Evolutionary conservation across 2,113 vertebrate genomes (phyloP).

Genomic region (Fregata magnificens): DNA sequence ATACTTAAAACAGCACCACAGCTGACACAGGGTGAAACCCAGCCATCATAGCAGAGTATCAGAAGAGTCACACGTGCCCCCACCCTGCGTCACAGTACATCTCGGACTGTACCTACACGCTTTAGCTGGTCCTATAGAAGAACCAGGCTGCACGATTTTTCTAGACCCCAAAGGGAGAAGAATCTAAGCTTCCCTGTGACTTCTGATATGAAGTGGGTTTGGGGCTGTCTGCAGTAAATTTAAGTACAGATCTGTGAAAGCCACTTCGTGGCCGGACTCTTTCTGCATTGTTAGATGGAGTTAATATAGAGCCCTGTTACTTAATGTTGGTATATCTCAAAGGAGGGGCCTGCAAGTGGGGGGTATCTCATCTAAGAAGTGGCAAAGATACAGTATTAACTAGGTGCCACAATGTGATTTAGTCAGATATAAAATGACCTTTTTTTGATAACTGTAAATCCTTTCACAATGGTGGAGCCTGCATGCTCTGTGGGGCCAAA

Average conservation of each 20-base stretch:
- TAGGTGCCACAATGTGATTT: not conserved
- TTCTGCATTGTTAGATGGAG: not conserved
- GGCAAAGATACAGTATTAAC: not conserved
- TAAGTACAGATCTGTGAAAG: not conserved
- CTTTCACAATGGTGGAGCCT: not conserved
- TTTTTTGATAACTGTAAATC: not conserved
- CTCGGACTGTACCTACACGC: not conserved
- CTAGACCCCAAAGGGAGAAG: not conserved
- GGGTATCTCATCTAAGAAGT: not conserved
- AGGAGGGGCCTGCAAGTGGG: not conserved
- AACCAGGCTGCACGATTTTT: not conserved
- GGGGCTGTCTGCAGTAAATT: not conserved
- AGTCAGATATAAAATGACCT: not conserved
- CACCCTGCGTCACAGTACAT: rapidly evolving
- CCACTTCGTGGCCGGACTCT: rapidly evolving
- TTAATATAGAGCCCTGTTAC: not conserved
- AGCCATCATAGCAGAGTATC: not conserved
- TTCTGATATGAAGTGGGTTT: not conserved
- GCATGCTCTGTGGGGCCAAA: not conserved
- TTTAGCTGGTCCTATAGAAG: not conserved
- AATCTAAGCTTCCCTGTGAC: not conserved
- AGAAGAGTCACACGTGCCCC: rapidly evolving
- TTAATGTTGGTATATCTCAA: not conserved
- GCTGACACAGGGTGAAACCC: not conserved
- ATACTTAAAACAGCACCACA: not conserved